Percentiles rank a stretch among this genome's conserved stretches.
These are phyloP conservation scores for Hypena proboscidalis DNA, from an alignment of 2,888 invertebrate genomes.

Conservation along the genomic window DNA sequence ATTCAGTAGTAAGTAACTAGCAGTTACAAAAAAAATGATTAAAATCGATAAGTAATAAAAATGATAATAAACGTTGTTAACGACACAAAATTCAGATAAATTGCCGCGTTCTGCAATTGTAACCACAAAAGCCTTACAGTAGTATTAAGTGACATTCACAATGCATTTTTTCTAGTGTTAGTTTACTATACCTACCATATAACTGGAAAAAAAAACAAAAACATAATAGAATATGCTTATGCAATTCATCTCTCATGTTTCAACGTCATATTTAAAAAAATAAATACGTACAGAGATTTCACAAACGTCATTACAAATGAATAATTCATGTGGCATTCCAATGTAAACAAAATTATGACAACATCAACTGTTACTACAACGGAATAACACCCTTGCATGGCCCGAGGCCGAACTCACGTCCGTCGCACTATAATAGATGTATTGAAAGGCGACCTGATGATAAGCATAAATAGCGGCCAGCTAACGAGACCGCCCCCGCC, in stretches of 20 bases:
- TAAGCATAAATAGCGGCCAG: slow-evolving; percentile 53
- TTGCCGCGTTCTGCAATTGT: too few species aligned
- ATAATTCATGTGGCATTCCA: slow-evolving; percentile 51
- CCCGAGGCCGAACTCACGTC: slow-evolving; percentile 58
- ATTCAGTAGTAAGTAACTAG: too few species aligned
- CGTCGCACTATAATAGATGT: slow-evolving; percentile 60
- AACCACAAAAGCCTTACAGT: too few species aligned
- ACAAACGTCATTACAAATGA: slow-evolving; percentile 35
- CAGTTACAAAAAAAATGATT: too few species aligned
- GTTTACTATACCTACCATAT: too few species aligned
- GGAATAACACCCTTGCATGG: slow-evolving; percentile 60
- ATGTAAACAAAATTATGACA: slow-evolving; percentile 62
- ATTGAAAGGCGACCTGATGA: slow-evolving; percentile 58
- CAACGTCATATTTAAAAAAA: slow-evolving; percentile 16
- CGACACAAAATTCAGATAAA: too few species aligned
- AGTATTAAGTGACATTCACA: too few species aligned
- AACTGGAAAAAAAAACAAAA: neutral
- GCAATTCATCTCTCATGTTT: slow-evolving; percentile 18
- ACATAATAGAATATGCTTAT: slow-evolving; percentile 1
- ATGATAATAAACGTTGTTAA: too few species aligned
- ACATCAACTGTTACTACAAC: slow-evolving; percentile 44
- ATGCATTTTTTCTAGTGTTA: too few species aligned
- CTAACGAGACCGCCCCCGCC: slow-evolving; percentile 33
- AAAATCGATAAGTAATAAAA: too few species aligned
- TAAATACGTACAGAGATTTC: slow-evolving; percentile 27